Conservation (phyloP, 2,113 vertebrate genomes). For the Colius striatus region DNA sequence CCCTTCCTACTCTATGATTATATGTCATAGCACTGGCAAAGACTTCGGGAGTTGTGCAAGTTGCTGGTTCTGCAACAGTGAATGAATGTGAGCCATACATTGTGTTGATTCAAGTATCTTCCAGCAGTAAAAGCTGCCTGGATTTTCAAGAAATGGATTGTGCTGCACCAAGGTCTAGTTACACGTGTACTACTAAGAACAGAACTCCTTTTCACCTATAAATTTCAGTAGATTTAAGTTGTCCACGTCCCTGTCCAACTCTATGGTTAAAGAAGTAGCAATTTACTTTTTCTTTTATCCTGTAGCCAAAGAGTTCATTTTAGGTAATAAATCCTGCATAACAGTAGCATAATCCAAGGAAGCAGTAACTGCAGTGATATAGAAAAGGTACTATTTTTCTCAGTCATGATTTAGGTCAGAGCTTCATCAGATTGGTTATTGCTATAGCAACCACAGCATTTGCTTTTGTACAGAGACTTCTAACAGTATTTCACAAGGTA, state of each 20-base stretch:
- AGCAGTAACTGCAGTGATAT: constrained; percentile 36
- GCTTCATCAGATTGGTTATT: constrained; percentile 84
- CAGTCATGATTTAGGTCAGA: constrained; percentile 82
- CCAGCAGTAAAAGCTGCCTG: neutral
- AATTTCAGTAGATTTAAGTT: neutral
- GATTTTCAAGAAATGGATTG: constrained; percentile 28
- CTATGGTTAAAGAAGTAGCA: neutral
- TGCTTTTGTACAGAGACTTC: constrained; percentile 76
- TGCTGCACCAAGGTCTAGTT: neutral
- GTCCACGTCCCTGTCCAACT: neutral
- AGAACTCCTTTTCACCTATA: neutral
- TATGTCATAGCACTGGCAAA: neutral
- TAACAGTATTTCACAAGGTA: constrained; percentile 77
- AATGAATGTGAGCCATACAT: neutral
- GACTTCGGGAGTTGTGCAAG: neutral
- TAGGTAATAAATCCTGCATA: constrained; percentile 56
- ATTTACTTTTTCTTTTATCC: constrained; percentile 1
- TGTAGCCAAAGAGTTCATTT: constrained; percentile 63
- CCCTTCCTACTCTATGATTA: neutral
- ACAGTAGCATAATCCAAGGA: constrained; percentile 21
- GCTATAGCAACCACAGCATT: constrained; percentile 86
- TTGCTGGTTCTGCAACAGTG: neutral
- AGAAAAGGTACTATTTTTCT: constrained; percentile 76
- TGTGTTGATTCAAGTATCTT: constrained; percentile 32
- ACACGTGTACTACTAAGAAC: neutral